phyloP scores from a whole-genome alignment of 2,113 vertebrate species.

The Tachuris rubrigastra region DNA sequence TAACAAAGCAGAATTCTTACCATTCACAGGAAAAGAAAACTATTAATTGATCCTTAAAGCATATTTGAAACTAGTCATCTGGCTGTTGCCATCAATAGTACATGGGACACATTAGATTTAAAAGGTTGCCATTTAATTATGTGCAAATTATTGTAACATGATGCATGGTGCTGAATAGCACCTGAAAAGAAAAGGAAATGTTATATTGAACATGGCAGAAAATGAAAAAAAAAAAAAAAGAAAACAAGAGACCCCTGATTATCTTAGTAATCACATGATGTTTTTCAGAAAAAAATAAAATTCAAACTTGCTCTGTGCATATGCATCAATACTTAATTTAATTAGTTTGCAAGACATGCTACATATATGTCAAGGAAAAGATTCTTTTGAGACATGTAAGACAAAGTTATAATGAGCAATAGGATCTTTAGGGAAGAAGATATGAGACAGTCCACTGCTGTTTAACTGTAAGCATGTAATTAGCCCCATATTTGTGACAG shows the following conservation, averaged over 20 bases:
- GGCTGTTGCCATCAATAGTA: constrained; percentile 45
- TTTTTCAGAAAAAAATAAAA: background rate
- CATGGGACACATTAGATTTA: constrained; percentile 24
- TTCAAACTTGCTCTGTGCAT: background rate
- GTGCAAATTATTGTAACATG: background rate
- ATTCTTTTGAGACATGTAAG: background rate
- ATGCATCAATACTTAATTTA: background rate
- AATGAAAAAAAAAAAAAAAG: background rate
- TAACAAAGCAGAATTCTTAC: constrained; percentile 42
- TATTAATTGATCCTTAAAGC: constrained; percentile 43
- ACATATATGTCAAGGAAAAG: background rate
- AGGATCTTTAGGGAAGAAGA: background rate
- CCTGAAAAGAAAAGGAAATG: background rate
- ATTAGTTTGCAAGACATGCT: background rate
- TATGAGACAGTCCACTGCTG: background rate
- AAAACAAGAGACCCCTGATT: background rate
- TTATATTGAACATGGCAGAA: background rate
- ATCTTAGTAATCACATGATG: background rate
- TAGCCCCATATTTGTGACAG: background rate
- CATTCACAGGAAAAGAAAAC: constrained; percentile 39
- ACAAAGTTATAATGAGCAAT: background rate
- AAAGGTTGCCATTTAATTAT: constrained; percentile 3
- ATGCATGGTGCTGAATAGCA: constrained; percentile 27
- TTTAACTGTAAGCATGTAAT: background rate
- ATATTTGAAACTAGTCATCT: constrained; percentile 57